These are phyloP conservation scores for Cheilosia vulpina DNA, from an alignment of 2,888 invertebrate species.

Conservation along the genomic window DNA sequence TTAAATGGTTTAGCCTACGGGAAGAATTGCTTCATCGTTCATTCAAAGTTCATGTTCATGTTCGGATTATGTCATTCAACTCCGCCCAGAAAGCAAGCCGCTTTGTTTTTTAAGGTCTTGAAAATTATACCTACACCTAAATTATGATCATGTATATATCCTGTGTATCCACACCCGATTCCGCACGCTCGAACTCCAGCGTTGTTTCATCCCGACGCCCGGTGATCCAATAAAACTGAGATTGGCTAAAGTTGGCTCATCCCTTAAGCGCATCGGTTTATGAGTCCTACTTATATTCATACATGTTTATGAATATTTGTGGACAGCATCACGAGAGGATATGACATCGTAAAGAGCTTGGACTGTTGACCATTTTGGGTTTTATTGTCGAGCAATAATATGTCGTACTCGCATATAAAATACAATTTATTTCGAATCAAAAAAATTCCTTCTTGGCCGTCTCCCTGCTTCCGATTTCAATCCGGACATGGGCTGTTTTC, in stretches of 20 bases:
- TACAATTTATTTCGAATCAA: slow-evolving; percentile 69
- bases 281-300: slow-evolving; percentile 49
- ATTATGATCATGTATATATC: slow-evolving; percentile 58
- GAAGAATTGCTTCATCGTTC: slow-evolving; percentile 56
- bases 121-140: slow-evolving; percentile 60
- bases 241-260: slow-evolving; percentile 69
- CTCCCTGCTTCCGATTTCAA: slow-evolving; percentile 52
- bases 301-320: slow-evolving; percentile 64
- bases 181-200: slow-evolving; percentile 12
- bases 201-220: slow-evolving; percentile 21
- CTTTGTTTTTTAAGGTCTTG: slow-evolving; percentile 47
- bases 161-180: slow-evolving; percentile 38
- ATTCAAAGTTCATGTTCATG: slow-evolving; percentile 67
- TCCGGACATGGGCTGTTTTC: slow-evolving; percentile 27
- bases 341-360: slow-evolving; percentile 53
- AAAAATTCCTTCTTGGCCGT: slow-evolving; percentile 57
- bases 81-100: slow-evolving; percentile 42
- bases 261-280: slow-evolving; percentile 63
- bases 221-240: slow-evolving; percentile 70
- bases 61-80: slow-evolving; percentile 69
- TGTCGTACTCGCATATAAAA: slow-evolving; percentile 58
- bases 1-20: slow-evolving; percentile 47
- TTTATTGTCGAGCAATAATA: slow-evolving; percentile 64
- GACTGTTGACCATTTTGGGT: slow-evolving; percentile 54
- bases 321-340: slow-evolving; percentile 37